Conservation (phyloP, 1,140 invertebrate species). For the Musca vetustissima region DNA sequence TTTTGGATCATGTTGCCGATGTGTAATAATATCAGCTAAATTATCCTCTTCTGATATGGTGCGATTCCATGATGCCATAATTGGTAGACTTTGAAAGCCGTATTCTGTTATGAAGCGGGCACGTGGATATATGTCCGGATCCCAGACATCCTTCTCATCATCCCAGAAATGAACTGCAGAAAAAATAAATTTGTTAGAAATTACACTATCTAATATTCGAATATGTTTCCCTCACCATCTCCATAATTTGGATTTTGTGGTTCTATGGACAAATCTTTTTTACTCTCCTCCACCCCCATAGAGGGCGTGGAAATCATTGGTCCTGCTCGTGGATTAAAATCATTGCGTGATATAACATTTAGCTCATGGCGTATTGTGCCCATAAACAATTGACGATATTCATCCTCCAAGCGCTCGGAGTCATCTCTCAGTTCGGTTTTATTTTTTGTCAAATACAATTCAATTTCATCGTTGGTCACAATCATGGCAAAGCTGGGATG, state of each 20-base stretch:
- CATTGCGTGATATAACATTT: constrained; percentile 59
- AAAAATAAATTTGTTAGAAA: no score
- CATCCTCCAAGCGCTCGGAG: constrained; percentile 66
- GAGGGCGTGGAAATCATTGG: constrained; percentile 79
- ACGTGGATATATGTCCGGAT: constrained; percentile 71
- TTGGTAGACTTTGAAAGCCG: constrained; percentile 90
- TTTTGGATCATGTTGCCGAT: constrained; percentile 79
- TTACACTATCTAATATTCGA: neutral
- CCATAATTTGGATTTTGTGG: constrained; percentile 82
- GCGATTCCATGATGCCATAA: constrained; percentile 56
- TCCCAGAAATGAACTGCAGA: constrained; percentile 91
- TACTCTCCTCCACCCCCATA: constrained; percentile 81
- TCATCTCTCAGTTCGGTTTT: constrained; percentile 73
- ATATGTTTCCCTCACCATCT: constrained; percentile 75
- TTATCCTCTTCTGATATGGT: constrained; percentile 64
- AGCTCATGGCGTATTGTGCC: constrained; percentile 72
- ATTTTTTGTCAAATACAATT: constrained; percentile 79
- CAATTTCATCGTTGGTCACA: constrained; percentile 98
- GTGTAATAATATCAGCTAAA: constrained; percentile 66
- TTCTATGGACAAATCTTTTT: constrained; percentile 68
- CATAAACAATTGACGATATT: constrained; percentile 87
- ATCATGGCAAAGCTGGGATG: constrained; percentile 88
- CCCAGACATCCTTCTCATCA: constrained; percentile 78
- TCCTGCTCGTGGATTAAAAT: constrained; percentile 43
- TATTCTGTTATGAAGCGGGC: constrained; percentile 93